Evolutionary conservation across 2,888 invertebrate species (phyloP).

Genomic region (Hoplodrina blanda): DNA sequence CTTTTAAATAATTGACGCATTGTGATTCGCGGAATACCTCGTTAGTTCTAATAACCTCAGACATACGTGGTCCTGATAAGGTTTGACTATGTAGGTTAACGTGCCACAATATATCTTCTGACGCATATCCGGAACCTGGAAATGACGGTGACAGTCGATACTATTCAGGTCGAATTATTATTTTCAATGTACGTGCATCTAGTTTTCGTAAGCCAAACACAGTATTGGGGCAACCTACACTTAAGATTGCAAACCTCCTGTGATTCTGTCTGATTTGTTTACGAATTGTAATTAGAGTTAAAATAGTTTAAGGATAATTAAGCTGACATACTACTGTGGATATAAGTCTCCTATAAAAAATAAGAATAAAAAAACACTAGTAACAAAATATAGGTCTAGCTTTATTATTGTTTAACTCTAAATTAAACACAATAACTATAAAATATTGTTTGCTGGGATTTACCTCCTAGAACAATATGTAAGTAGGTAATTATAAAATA

Average conservation of each 20-base stretch:
- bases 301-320: too few relatives aligned
- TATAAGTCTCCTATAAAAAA: too few relatives aligned
- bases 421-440: conserved; percentile 1
- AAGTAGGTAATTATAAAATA: background rate
- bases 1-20: conserved; percentile 34
- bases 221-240: too few relatives aligned
- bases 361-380: too few relatives aligned
- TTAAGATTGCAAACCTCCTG: too few relatives aligned
- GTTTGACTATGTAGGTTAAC: conserved; percentile 34
- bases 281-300: too few relatives aligned
- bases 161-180: conserved; percentile 2
- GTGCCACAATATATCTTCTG: conserved; percentile 15
- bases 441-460: conserved; percentile 5
- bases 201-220: too few relatives aligned
- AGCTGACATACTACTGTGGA: too few relatives aligned
- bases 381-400: too few relatives aligned
- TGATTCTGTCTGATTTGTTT: too few relatives aligned
- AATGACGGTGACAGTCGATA: background rate
- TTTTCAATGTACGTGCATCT: background rate
- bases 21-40: conserved; percentile 22
- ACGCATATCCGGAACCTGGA: conserved; percentile 31
- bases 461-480: conserved; percentile 15
- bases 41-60: conserved; percentile 25
- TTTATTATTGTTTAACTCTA: background rate
- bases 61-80: conserved; percentile 24